Conservation (phyloP, 2,113 vertebrate genomes). For the Oceanodroma tethys region DNA sequence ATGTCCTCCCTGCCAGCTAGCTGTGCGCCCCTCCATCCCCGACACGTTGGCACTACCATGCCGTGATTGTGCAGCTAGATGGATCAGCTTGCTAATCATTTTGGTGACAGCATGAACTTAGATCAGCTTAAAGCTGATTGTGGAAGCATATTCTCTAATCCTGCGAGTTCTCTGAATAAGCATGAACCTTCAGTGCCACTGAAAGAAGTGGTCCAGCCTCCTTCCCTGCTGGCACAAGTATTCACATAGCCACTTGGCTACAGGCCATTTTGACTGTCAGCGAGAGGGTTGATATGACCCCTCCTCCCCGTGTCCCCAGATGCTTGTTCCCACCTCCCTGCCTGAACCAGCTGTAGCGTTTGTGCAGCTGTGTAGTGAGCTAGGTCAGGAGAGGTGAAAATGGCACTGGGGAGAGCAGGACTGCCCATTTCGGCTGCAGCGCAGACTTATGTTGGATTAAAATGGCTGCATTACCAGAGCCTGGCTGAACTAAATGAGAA, state of each 20-base stretch:
- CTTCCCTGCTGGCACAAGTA: constrained; percentile 3
- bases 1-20: rapidly evolving
- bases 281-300: background rate
- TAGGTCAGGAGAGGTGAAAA: constrained; percentile 42
- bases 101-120: background rate
- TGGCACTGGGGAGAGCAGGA: background rate
- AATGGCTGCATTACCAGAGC: background rate
- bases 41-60: background rate
- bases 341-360: background rate
- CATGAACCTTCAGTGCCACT: background rate
- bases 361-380: constrained; percentile 18
- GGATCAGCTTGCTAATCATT: background rate
- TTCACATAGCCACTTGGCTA: background rate
- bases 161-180: background rate
- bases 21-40: rapidly evolving
- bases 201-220: background rate
- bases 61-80: background rate
- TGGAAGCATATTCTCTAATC: constrained; percentile 17
- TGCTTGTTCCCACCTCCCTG: background rate
- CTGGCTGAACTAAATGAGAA: constrained; percentile 15
- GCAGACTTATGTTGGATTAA: background rate
- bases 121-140: background rate
- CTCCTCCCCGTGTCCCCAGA: background rate
- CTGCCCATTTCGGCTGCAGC: background rate
- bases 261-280: background rate